Evolutionary conservation across 2,888 invertebrate species (phyloP).

Genomic region (Trichogramma dendrolimi): DNA sequence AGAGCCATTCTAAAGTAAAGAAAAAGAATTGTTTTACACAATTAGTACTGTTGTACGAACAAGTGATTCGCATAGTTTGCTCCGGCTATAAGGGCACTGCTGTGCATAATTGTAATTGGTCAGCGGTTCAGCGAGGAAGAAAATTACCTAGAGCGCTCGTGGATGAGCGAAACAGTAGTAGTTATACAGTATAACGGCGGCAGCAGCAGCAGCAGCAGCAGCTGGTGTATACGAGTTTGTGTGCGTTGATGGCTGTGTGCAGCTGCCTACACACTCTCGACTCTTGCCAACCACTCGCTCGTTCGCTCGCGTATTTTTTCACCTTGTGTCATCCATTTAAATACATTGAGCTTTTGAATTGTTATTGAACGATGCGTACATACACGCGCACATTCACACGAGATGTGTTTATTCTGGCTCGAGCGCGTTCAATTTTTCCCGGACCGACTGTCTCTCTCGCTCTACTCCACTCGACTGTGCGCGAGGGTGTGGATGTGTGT

Average conservation of each 20-base stretch:
- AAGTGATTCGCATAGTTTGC: too few relatives aligned
- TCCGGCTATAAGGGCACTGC: not conserved
- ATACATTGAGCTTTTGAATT: not conserved
- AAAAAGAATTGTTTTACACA: too few relatives aligned
- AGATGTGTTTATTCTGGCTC: too few relatives aligned
- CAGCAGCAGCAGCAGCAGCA: not conserved
- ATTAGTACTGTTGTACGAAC: too few relatives aligned
- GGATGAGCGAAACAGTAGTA: too few relatives aligned
- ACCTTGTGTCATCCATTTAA: not conserved
- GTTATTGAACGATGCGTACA: too few relatives aligned
- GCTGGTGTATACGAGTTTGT: not conserved
- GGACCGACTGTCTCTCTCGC: too few relatives aligned
- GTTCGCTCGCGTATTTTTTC: not conserved
- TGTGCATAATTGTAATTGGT: constrained; percentile 15
- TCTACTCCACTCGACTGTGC: too few relatives aligned
- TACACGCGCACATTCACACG: too few relatives aligned
- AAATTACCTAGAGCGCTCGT: constrained; percentile 6
- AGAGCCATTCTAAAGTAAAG: too few relatives aligned
- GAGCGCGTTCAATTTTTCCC: too few relatives aligned
- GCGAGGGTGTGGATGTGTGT: too few relatives aligned
- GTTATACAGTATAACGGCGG: not conserved
- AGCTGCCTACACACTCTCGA: not conserved
- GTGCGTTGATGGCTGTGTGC: not conserved
- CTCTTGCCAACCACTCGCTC: not conserved
- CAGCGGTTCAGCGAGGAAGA: constrained; percentile 4